Evolutionary conservation across 2,888 invertebrate genomes (phyloP).

Genomic region (Tetanocera ferruginea): DNA sequence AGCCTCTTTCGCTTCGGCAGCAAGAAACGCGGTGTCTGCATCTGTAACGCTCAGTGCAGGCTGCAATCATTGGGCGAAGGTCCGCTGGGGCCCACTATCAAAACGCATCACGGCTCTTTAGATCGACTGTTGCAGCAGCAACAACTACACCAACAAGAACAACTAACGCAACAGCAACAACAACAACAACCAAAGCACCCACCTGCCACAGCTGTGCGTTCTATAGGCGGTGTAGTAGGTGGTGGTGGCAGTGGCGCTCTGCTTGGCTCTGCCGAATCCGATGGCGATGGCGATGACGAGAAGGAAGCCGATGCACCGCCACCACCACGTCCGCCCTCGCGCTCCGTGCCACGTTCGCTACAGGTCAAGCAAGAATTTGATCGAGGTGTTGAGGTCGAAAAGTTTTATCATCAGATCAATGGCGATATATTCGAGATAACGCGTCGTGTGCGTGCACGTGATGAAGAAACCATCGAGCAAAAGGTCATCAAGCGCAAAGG

Average conservation of each 20-base stretch:
- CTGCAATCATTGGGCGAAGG: constrained; percentile 64
- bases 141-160: constrained; percentile 40
- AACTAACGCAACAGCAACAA: constrained; percentile 51
- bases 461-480: constrained; percentile 68
- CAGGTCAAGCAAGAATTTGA: constrained; percentile 65
- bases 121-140: constrained; percentile 66
- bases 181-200: constrained; percentile 37
- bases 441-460: constrained; percentile 64
- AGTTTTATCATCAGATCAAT: constrained; percentile 70
- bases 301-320: constrained; percentile 54
- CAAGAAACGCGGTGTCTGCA: constrained; percentile 68
- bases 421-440: constrained; percentile 70
- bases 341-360: constrained; percentile 49
- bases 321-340: constrained; percentile 58
- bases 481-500: constrained; percentile 65
- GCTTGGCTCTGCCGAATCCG: constrained; percentile 57
- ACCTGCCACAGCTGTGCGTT: constrained; percentile 55
- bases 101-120: constrained; percentile 68
- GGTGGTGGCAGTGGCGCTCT: constrained; percentile 57
- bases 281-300: constrained; percentile 58
- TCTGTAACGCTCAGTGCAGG: constrained; percentile 68
- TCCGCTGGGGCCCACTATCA: constrained; percentile 61
- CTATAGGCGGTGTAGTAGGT: constrained; percentile 61
- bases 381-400: constrained; percentile 69
- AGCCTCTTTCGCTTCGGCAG: constrained; percentile 69